A percentile compares a stretch with the other conserved stretches of the same genome.
phyloP scores from a whole-genome alignment of 2,113 vertebrate genomes.

The Panthera tigris region DNA sequence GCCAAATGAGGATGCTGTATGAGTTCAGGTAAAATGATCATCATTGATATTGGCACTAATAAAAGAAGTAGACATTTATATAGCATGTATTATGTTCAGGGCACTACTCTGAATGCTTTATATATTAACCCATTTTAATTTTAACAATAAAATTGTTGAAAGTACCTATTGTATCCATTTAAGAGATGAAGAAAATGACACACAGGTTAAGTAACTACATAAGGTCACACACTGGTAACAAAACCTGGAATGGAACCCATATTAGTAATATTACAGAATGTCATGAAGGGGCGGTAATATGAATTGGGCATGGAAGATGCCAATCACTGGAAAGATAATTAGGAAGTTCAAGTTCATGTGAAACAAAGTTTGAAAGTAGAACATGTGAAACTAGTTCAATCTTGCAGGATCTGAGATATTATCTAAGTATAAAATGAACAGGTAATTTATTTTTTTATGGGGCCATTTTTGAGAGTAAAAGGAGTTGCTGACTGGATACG shows the following conservation, averaged over 20 bases:
- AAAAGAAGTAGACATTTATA: not conserved
- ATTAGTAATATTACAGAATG: not conserved
- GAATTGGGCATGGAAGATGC: not conserved
- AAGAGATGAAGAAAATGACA: not conserved
- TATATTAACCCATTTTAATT: not conserved
- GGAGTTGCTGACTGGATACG: not conserved
- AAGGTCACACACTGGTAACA: not conserved
- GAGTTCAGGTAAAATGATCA: not conserved
- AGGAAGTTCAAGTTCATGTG: not conserved
- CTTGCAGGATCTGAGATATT: not conserved
- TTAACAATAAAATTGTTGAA: not conserved
- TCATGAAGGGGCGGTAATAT: not conserved
- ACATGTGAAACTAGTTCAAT: not conserved
- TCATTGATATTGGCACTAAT: not conserved
- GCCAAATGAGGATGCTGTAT: not conserved
- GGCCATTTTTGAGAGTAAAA: not conserved
- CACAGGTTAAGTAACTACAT: not conserved
- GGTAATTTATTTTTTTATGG: not conserved
- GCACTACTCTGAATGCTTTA: not conserved
- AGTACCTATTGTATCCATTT: not conserved
- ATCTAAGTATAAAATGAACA: not conserved
- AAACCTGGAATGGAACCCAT: not conserved
- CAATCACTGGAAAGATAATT: not conserved
- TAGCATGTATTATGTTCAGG: not conserved
- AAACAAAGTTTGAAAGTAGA: not conserved